Conservation (phyloP, 2,888 invertebrate species). For the Hetaerina titia region DNA sequence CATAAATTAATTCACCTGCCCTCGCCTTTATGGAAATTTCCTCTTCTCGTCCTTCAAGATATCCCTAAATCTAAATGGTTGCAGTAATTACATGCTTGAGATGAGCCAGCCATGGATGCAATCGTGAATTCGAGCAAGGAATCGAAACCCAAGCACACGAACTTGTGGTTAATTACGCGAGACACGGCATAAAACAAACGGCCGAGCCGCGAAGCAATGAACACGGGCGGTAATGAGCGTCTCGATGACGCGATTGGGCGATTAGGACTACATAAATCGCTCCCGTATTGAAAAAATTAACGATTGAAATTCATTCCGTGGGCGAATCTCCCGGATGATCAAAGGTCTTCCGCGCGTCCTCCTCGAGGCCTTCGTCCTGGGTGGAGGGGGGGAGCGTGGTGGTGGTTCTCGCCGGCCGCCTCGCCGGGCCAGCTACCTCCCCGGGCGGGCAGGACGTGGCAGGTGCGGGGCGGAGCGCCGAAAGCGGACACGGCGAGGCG, state of each 20-base stretch:
- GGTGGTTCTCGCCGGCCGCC: neutral
- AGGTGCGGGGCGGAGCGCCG: neutral
- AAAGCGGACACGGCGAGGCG: neutral
- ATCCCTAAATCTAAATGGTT: too few relatives aligned
- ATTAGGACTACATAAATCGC: neutral
- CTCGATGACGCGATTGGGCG: neutral
- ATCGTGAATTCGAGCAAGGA: too few relatives aligned
- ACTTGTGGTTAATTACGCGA: too few relatives aligned
- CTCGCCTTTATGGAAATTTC: too few relatives aligned
- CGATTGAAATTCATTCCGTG: neutral
- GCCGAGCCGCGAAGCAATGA: neutral
- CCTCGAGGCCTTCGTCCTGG: neutral
- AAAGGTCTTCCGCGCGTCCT: neutral
- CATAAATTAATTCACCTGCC: too few relatives aligned
- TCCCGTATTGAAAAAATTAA: neutral
- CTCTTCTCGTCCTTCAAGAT: too few relatives aligned
- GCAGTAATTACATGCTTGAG: too few relatives aligned
- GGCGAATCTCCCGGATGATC: neutral
- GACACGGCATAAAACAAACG: too few relatives aligned
- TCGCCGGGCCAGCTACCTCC: neutral
- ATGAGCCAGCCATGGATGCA: too few relatives aligned
- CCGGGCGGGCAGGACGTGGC: neutral
- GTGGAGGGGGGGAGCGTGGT: neutral
- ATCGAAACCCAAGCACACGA: too few relatives aligned
- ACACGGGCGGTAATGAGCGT: neutral